Evolutionary conservation across 2,797 vertebrate genomes (phyloP), one percentile per base, ranked within the genome.

Genomic region (Salarias fasciatus): DNA sequence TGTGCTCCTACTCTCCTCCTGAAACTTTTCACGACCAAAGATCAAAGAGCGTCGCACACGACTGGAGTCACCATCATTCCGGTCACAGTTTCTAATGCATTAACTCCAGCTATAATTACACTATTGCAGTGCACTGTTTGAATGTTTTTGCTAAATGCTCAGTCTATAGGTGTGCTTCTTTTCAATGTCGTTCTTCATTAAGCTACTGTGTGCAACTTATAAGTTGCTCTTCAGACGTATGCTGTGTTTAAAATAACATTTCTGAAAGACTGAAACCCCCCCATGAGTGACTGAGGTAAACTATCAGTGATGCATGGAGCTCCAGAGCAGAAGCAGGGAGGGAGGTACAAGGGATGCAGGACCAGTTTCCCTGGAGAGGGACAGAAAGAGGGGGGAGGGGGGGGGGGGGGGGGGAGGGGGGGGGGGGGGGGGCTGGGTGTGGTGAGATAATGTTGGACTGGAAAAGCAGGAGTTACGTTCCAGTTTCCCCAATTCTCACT

Each of bases 391-490:
- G n/a, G n/a, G n/a, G n/a, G n/a, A n/a, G n/a, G n/a, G 14, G 14
- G 42, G 15, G 33, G 12, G 10, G 42, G 24, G 29, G 33, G 31
- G 31, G 31, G 5, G 31, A 31, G 31, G 31, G 31, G 4, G 8
- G 31, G 37, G n/a, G 5, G 37, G 60, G n/a, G 63, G 64, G 63
- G 5, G 8, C 29, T 48, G 83, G 79, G 76, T 63, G 73, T 70
- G 72, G 72, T 53, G 53, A 63, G 55, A 67, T 51, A 45, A 6
- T 6, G 3, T 43, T 11, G 55, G 51, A 70, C 63, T 67, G 63
- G 55, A 82, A 77, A 75, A 77, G 66, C 47, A 28, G 6, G 47
- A 69, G 64, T 76, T 69, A 55, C 75, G 38, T n/a, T n/a, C n/a
- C n/a, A n/a, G n/a, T n/a, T n/a, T n/a, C n/a, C n/a, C n/a, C n/a